Evolutionary conservation across 23 tunicate genomes (phyloP).

Genomic region (Clavelina lepadiformis): DNA sequence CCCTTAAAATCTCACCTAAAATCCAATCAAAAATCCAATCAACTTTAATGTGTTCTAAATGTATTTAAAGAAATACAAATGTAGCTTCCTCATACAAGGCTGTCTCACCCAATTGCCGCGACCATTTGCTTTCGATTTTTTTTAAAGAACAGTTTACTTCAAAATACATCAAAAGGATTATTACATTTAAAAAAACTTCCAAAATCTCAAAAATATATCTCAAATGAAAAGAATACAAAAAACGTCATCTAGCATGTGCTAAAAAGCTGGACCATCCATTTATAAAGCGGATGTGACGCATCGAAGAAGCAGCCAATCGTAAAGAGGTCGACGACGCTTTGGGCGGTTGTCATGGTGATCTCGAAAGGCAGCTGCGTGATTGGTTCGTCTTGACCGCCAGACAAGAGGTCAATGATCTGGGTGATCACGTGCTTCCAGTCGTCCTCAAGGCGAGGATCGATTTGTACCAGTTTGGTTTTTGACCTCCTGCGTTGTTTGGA

Average conservation of each 20-base stretch:
- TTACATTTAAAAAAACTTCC: no score
- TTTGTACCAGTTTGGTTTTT: slow-evolving; percentile 1
- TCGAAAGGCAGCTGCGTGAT: slow-evolving; percentile 55
- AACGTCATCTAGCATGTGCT: slow-evolving; percentile 10
- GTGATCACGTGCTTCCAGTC: slow-evolving; percentile 65
- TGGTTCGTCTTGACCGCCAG: slow-evolving; percentile 53
- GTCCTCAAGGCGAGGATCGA: slow-evolving; percentile 58
- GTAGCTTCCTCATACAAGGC: no score
- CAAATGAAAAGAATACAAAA: no score
- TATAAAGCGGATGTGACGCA: slow-evolving; percentile 36
- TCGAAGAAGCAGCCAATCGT: slow-evolving; percentile 66
- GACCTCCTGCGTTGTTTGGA: slow-evolving; percentile 13
- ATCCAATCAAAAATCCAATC: no score
- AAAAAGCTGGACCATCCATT: slow-evolving; percentile 54
- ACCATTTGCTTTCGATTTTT: no score
- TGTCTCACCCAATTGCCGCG: no score
- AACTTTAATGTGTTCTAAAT: no score
- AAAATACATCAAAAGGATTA: no score
- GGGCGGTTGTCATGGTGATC: slow-evolving; percentile 30
- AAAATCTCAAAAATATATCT: no score
- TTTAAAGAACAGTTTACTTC: no score
- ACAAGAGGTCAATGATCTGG: slow-evolving; percentile 31
- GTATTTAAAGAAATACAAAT: no score
- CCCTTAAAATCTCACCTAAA: no score
- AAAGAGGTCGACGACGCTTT: slow-evolving; percentile 52